Evolutionary conservation across 2,797 vertebrate species (phyloP), one percentile per base, ranked within the genome.

Genomic region (Gymnothorax reevesii): DNA sequence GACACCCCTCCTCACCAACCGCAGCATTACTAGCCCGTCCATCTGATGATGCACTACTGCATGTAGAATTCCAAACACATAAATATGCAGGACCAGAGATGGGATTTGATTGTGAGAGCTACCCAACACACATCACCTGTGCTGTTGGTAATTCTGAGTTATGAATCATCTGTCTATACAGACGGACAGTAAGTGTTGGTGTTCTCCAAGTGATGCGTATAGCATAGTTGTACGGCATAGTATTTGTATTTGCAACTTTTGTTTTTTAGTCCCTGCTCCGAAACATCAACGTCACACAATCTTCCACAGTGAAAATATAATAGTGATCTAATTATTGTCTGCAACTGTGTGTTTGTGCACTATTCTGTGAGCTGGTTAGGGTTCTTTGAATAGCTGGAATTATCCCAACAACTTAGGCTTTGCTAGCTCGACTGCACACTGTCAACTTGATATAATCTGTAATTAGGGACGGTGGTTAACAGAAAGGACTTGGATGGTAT

Each of bases 71-170:
- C 4, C 0, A 77, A 17, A n/a, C 73, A 20, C 42, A 54, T 49
- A 79, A 54, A 79, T 79, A 79, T 79, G 52, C 22, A 79, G 75
- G 42, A 54, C 54, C 54, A 79, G 49, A 6, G 73, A 77, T 77
- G 13, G 75, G 17, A 20, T 17, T 22, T 27, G 42, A 79, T 52
- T 79, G 49, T 79, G 15, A 54, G 54, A 52, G n/a, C 75, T 79
- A 52, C 73, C 49, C 42, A 52, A 42, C 33, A 5, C 13, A 77
- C 15, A 17, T 77, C 4, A 42, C 33, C 33, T 1, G 33, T 42
- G 33, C 33, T 42, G 33, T 2, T 42, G 33, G 33, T 2, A 42
- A 42, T 42, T 42, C 33, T 42, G 33, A 42, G 33, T 77, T 77
- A 77, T 49, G 13, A 77, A 6, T 17, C 17, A 42, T 42, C 73